phyloP scores from a whole-genome alignment of 1,140 invertebrate genomes.

The Myzus persicae region DNA sequence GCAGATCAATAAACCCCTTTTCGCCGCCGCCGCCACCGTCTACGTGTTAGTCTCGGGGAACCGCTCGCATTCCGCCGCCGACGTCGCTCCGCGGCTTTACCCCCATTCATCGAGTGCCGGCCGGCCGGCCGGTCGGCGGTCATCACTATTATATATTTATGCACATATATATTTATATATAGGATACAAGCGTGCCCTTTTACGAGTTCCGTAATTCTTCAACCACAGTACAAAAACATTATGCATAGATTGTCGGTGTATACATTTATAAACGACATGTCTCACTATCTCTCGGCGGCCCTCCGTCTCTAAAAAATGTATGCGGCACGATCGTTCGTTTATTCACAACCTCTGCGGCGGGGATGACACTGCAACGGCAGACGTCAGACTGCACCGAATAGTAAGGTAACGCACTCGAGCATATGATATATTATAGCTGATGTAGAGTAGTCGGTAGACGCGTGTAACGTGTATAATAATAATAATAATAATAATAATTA shows the following conservation, averaged over 20 bases:
- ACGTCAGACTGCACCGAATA: neutral
- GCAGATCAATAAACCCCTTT: slow-evolving; percentile 55
- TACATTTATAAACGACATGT: neutral
- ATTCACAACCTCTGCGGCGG: neutral
- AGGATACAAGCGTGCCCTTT: neutral
- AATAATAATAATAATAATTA: neutral
- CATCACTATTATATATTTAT: neutral
- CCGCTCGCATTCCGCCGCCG: neutral
- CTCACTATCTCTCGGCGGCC: neutral
- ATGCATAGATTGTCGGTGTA: neutral
- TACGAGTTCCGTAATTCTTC: neutral
- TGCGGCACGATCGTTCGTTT: neutral
- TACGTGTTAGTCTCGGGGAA: neutral
- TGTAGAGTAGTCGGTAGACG: neutral
- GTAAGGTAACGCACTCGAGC: neutral
- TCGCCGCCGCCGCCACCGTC: neutral
- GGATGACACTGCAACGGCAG: neutral
- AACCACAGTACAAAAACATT: neutral
- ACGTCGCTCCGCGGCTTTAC: neutral
- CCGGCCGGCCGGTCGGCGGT: slow-evolving; percentile 49
- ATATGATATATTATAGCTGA: neutral
- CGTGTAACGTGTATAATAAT: neutral
- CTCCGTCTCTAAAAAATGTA: neutral
- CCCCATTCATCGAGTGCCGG: slow-evolving; percentile 15
- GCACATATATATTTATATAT: neutral